These are phyloP conservation scores for Sinonovacula constricta DNA, from an alignment of 1,140 invertebrate genomes.

Conservation along the genomic window DNA sequence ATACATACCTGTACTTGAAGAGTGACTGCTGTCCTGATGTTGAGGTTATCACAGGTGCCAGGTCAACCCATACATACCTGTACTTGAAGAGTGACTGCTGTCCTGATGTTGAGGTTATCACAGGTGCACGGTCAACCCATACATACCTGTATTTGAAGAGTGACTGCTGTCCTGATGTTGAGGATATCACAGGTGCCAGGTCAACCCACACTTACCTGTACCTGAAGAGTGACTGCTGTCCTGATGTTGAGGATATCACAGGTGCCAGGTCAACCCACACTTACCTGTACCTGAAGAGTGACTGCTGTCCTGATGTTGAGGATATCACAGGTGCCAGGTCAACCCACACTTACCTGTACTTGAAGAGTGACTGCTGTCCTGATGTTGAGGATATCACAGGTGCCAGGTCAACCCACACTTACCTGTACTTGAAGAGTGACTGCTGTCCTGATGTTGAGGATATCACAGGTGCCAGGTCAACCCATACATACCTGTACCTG, in stretches of 20 bases:
- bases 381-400: slow-evolving; percentile 25
- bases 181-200: slow-evolving; percentile 50
- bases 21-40: no score
- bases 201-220: no score
- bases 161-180: slow-evolving; percentile 61
- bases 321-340: slow-evolving; percentile 55
- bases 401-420: slow-evolving; percentile 61
- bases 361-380: slow-evolving; percentile 67
- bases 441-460: slow-evolving; percentile 58
- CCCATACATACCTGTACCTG: slow-evolving; percentile 71
- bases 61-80: no score
- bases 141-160: slow-evolving; percentile 70
- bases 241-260: slow-evolving; percentile 23
- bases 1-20: no score
- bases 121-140: no score
- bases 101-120: no score
- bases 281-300: slow-evolving; percentile 69
- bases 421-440: slow-evolving; percentile 69
- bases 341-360: slow-evolving; percentile 72
- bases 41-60: no score
- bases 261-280: slow-evolving; percentile 59
- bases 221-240: slow-evolving; percentile 68
- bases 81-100: no score
- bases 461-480: slow-evolving; percentile 56
- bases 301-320: slow-evolving; percentile 60